Evolutionary conservation across 2,888 invertebrate species (phyloP).

Genomic region (Drosophila phalerata): DNA sequence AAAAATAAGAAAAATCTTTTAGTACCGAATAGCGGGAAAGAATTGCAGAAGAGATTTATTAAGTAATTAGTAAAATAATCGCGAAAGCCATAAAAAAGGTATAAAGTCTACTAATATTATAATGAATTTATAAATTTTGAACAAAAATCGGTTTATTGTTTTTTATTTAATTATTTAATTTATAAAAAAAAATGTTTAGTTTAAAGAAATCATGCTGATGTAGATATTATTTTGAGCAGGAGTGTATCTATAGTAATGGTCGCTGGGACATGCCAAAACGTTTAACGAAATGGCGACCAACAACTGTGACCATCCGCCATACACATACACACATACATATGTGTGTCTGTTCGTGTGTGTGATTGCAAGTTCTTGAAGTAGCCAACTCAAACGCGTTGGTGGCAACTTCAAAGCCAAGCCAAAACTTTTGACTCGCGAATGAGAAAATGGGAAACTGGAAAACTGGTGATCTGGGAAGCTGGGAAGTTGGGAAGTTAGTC

Average conservation of each 20-base stretch:
- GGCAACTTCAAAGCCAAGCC: constrained; percentile 55
- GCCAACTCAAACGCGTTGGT: constrained; percentile 33
- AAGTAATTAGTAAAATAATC: too few relatives aligned
- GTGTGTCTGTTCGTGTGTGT: constrained; percentile 11
- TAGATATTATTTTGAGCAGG: neutral
- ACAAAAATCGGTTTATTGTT: too few relatives aligned
- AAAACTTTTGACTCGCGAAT: constrained; percentile 56
- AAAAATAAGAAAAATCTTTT: too few relatives aligned
- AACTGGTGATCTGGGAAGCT: constrained; percentile 22
- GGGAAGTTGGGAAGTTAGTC: constrained; percentile 11
- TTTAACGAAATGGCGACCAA: constrained; percentile 70
- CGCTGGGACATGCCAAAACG: constrained; percentile 66
- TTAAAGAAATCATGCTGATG: neutral
- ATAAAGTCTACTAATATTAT: too few relatives aligned
- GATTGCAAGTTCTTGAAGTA: constrained; percentile 38
- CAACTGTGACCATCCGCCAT: constrained; percentile 40
- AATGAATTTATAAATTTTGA: too few relatives aligned
- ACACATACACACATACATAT: neutral
- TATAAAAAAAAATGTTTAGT: too few relatives aligned
- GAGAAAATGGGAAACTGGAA: constrained; percentile 41
- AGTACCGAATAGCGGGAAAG: too few relatives aligned
- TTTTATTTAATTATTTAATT: too few relatives aligned
- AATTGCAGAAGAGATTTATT: too few relatives aligned
- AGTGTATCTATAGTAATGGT: constrained; percentile 48
- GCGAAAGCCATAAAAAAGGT: too few relatives aligned